Percentiles rank a stretch among this genome's conserved stretches.
phyloP scores from a whole-genome alignment of 2,113 vertebrate species.

The Corydoras sp. region DNA sequence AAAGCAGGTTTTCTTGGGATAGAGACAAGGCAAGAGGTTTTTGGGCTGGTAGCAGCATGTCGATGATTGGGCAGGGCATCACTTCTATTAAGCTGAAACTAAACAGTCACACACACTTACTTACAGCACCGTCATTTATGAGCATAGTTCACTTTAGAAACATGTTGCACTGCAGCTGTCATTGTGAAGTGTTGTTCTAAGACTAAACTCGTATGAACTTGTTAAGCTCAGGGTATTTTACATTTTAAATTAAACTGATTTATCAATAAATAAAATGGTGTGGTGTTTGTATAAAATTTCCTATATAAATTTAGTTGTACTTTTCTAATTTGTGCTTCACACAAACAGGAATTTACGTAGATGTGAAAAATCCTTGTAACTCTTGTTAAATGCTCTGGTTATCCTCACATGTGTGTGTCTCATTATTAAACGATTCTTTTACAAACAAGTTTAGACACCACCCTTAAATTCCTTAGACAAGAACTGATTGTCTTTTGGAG shows the following conservation, averaged over 20 bases:
- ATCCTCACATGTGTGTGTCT: no score
- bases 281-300: no score
- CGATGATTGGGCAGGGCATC: conserved; percentile 14
- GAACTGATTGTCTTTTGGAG: conserved; percentile 62
- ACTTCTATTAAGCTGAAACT: not conserved
- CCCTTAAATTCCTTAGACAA: conserved; percentile 29
- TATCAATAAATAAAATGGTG: no score
- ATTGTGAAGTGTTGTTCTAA: not conserved
- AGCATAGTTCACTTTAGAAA: not conserved
- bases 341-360: no score
- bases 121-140: not conserved
- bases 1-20: conserved; percentile 12
- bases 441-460: conserved; percentile 57
- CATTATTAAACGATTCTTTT: conserved; percentile 13
- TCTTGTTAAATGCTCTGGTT: no score
- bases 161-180: not conserved
- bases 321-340: no score
- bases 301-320: no score
- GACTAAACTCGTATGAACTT: no score
- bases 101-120: not conserved
- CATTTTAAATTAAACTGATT: no score
- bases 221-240: no score
- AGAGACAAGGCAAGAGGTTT: not conserved
- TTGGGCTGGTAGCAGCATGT: conserved; percentile 38
- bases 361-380: no score